Base-by-base conservation (phyloP, 2,888 invertebrate species). In the Uropetala carovei region DNA sequence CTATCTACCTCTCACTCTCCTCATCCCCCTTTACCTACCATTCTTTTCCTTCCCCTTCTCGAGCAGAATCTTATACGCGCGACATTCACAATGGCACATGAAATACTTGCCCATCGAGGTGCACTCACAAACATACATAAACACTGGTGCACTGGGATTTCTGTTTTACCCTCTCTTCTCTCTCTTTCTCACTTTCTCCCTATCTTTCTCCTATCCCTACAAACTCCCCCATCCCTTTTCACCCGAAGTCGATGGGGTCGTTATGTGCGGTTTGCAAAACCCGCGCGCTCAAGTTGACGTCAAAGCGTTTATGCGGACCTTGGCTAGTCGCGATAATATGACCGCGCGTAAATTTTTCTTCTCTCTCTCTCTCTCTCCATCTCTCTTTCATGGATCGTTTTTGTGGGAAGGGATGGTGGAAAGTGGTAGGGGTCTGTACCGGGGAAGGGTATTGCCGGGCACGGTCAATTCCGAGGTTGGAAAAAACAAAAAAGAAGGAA, bases 51-150 rank as follows among this genome's bases (percentile, higher is more conserved):
- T 86, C 85, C 58, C 86, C 18, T 27, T n/a, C 64, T 43, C 30
- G 43, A 14, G 22, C 89, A 43, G 89, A 68, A 89, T 89, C 89
- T 89, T 89, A 89, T 86, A n/a, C 86, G 86, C 56, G 83, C 86
- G 86, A 86, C 89, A 68, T 68, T 43, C 64, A 43, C 89, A 89
- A 89, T 89, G 89, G 89, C 89, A 64, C 89, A 89, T 89, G 89
- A 89, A 64, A 68, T 89, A 89, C 60, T 60, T 43, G 89, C 89
- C 89, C 89, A 89, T 89, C 86, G 86, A 86, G 59, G 86, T 43
- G 86, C 86, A 86, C 60, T 86, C 89, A 64, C 89, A n/a, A 60
- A 89, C 89, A 89, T 27, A 64, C 89, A 89, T 89, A 89, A 89
- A 89, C 89, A 89, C 60, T 30, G 43, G 60, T 60, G 64, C 75